Evolutionary conservation across 2,888 invertebrate species (phyloP), one percentile per base, ranked within the genome.

Genomic region (Blastobasis lacticolella): DNA sequence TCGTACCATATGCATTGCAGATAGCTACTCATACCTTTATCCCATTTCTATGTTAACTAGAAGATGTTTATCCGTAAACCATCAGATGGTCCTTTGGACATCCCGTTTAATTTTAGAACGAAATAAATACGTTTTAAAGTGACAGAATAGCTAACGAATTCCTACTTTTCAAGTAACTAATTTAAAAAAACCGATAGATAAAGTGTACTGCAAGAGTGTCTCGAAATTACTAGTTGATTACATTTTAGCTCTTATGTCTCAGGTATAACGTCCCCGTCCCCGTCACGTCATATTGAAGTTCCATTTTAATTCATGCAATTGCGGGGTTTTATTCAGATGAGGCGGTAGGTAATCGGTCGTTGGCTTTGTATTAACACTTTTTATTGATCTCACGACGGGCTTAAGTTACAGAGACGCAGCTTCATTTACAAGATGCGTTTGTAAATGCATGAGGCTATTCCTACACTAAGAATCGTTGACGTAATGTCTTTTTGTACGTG

Each of bases 311-410:
- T 23, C 23, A 23, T 23, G 23, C 23, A 23, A 23, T 75, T 71
- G 71, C 67, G 59, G 68, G 64, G 71, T 71, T 65, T 78, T 80
- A 80, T 78, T 75, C 70, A 77, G 80, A 80, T 78, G 71, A 71
- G 78, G 71, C 69, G 67, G 53, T 52, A 49, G 59, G 65, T 73
- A 76, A 79, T 78, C 78, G 75, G 75, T 69, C 75, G 69, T 60
- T 67, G 74, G 66, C 74, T 69, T 67, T 60, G 65, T 59, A 69
- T 74, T 73, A 70, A 71, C 61, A 65, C 61, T 64, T 66, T 67
- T 64, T 63, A 57, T 48, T 55, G 37, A 47, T 52, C 57, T 51
- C 38, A 9, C 8, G 49, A 48, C 23, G 23, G 55, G 53, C 53
- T 45, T 54, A 71, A 73, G 63, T 53, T 53, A 62, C 46, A 51